Percentiles rank a stretch among this genome's conserved stretches.
phyloP scores from a whole-genome alignment of 2,113 vertebrate genomes.

The Hiodon tergisus region DNA sequence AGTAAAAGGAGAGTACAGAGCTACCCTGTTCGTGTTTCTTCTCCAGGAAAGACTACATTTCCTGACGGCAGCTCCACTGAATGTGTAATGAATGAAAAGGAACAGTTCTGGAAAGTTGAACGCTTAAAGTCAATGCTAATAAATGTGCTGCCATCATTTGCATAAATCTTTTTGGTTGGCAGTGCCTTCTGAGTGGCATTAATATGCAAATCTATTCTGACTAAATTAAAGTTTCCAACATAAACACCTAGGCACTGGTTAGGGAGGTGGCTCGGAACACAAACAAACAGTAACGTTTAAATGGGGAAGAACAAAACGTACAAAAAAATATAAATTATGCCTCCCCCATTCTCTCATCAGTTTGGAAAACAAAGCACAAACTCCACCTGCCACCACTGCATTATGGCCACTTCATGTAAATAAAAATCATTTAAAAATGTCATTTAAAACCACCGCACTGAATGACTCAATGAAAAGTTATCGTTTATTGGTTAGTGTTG shows the following conservation, averaged over 20 bases:
- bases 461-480: no score
- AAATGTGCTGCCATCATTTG: slow-evolving; percentile 47
- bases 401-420: no score
- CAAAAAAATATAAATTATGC: background rate
- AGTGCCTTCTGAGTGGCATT: slow-evolving; percentile 38
- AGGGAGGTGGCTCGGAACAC: background rate
- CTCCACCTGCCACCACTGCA: no score
- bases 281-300: background rate
- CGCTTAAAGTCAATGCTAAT: slow-evolving; percentile 55
- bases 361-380: no score
- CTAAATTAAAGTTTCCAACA: slow-evolving; percentile 18
- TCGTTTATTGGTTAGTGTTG: no score
- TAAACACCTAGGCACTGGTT: slow-evolving; percentile 31
- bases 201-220: slow-evolving; percentile 42
- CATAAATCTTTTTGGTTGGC: slow-evolving; percentile 29
- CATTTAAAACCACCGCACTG: no score
- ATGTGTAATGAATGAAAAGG: slow-evolving; percentile 47
- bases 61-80: slow-evolving; percentile 20
- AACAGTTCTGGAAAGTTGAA: slow-evolving; percentile 39
- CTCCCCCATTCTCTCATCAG: background rate
- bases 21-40: slow-evolving; percentile 39
- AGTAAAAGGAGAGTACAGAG: slow-evolving; percentile 15
- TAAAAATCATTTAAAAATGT: no score
- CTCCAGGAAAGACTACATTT: slow-evolving; percentile 40
- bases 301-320: no score